Evolutionary conservation across 2,113 vertebrate species (phyloP).

Genomic region (Gallinago undulata): DNA sequence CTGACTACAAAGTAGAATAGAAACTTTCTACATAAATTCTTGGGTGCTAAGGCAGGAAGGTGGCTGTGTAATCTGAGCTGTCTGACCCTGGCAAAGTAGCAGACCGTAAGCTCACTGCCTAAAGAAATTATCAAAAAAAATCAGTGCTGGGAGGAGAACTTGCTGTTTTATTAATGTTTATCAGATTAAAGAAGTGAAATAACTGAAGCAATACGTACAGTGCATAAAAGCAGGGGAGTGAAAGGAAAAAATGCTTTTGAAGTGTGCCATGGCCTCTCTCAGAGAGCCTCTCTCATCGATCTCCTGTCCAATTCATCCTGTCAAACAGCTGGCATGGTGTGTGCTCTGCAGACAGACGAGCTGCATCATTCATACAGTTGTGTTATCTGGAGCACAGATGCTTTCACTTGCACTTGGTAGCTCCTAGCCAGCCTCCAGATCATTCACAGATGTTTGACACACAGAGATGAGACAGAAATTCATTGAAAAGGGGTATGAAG

Average conservation of each 20-base stretch:
- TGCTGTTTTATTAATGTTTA: background rate
- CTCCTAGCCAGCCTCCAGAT: background rate
- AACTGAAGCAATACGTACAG: background rate
- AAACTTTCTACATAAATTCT: background rate
- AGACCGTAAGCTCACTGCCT: background rate
- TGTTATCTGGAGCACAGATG: background rate
- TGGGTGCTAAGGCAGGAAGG: background rate
- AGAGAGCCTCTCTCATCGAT: background rate
- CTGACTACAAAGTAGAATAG: background rate
- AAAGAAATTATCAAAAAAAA: background rate
- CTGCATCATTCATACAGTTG: background rate
- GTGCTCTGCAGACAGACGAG: background rate
- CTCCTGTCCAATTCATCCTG: background rate
- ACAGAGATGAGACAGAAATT: background rate
- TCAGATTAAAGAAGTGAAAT: conserved; percentile 18
- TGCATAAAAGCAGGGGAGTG: conserved; percentile 40
- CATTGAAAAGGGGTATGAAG: background rate
- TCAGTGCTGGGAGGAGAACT: background rate
- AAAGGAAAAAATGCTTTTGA: background rate
- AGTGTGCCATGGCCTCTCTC: background rate
- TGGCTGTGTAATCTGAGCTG: background rate
- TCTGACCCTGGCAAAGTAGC: background rate
- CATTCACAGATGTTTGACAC: background rate
- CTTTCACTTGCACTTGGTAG: background rate
- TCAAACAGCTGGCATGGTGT: background rate